Evolutionary conservation across 2,113 vertebrate genomes (phyloP).

Genomic region (Brachypteracias leptosomus): DNA sequence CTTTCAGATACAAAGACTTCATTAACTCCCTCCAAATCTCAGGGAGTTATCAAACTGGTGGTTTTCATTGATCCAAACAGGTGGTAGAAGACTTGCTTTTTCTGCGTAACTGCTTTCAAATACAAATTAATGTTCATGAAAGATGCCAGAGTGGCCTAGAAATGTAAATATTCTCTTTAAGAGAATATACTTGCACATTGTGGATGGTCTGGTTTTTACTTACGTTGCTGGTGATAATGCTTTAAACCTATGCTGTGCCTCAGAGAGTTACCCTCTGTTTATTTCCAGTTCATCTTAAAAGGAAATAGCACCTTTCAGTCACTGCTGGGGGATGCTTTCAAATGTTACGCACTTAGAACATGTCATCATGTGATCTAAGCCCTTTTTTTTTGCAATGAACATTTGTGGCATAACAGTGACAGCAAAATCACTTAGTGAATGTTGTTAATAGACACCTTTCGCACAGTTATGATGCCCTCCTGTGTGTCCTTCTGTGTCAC

Average conservation of each 20-base stretch:
- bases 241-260: neutral
- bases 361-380: neutral
- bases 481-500: conserved; percentile 79
- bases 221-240: neutral
- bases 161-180: neutral
- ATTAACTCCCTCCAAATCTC: neutral
- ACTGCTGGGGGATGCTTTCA: neutral
- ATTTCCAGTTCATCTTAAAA: neutral
- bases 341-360: neutral
- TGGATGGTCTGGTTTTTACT: neutral
- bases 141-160: neutral
- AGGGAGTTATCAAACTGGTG: neutral
- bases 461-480: conserved; percentile 79
- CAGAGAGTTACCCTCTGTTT: neutral
- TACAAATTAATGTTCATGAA: neutral
- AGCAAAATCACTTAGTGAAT: neutral
- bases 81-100: neutral
- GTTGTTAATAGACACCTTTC: conserved; percentile 70
- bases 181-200: no score
- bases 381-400: neutral
- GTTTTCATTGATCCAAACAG: neutral
- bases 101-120: neutral
- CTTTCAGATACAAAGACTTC: conserved; percentile 28
- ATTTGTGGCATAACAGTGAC: neutral
- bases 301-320: neutral